Evolutionary conservation across 92 coral and sea anemone genomes (phyloP).

Genomic region (Epizoanthus fatuus): DNA sequence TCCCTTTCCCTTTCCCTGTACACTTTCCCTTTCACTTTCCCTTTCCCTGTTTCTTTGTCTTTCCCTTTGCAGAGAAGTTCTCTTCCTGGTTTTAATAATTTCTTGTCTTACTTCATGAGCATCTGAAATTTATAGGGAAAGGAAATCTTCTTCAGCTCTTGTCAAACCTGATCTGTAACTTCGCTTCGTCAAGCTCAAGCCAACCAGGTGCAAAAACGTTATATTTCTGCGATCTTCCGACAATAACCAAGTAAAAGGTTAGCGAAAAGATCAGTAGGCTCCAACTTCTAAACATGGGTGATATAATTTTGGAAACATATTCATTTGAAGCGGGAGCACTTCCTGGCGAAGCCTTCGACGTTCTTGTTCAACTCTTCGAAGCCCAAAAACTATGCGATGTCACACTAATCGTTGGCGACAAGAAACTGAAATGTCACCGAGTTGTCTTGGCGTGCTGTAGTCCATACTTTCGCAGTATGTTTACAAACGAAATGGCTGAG

Average conservation of each 20-base stretch:
- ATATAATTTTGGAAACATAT: constrained; percentile 79
- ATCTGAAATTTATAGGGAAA: too few relatives aligned
- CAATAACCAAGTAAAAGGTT: background rate
- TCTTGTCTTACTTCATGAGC: too few relatives aligned
- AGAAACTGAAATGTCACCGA: constrained; percentile 90
- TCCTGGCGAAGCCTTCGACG: constrained; percentile 81
- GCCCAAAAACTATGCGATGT: constrained; percentile 95
- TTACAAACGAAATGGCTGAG: constrained; percentile 94
- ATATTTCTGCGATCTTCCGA: too few relatives aligned
- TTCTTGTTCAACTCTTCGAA: constrained; percentile 80
- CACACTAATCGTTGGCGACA: constrained; percentile 83
- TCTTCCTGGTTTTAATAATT: too few relatives aligned
- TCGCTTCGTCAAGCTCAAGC: too few relatives aligned
- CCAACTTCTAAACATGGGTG: constrained; percentile 67
- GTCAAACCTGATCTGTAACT: too few relatives aligned
- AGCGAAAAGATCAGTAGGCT: background rate
- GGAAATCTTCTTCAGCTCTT: too few relatives aligned
- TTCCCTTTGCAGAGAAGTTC: too few relatives aligned
- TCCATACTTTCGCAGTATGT: constrained; percentile 97
- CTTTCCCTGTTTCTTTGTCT: too few relatives aligned
- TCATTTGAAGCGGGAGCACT: constrained; percentile 79
- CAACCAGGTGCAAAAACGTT: too few relatives aligned
- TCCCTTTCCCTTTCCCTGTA: too few relatives aligned
- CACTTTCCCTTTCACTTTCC: too few relatives aligned
- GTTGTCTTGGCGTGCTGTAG: constrained; percentile 95